Percentiles rank a stretch among this genome's conserved stretches.
Evolutionary conservation across 1,140 invertebrate genomes (phyloP).

Genomic region (Rhopalosiphum maidis): DNA sequence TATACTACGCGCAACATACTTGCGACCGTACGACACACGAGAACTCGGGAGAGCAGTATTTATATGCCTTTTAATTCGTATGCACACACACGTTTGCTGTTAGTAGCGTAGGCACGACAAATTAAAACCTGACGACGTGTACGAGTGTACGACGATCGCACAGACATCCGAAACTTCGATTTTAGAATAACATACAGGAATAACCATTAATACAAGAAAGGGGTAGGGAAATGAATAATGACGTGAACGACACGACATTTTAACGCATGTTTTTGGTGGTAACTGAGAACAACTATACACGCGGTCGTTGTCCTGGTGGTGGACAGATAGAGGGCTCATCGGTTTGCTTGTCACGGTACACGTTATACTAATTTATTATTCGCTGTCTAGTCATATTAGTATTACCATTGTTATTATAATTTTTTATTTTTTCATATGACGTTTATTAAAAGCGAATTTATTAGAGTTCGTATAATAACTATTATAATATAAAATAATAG

Average conservation of each 20-base stretch:
- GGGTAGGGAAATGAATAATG: background rate
- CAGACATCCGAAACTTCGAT: background rate
- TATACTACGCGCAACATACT: background rate
- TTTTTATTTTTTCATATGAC: background rate
- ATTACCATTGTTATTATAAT: background rate
- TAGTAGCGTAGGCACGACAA: background rate
- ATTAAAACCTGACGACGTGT: background rate
- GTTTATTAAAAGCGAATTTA: background rate
- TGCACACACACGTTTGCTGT: background rate
- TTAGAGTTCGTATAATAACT: background rate
- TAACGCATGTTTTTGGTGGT: background rate
- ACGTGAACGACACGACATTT: background rate
- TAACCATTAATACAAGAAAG: background rate
- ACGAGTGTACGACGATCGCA: too few relatives aligned
- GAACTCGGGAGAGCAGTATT: background rate
- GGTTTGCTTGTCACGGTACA: background rate
- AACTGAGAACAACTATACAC: background rate
- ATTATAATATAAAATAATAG: background rate
- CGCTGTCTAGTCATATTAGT: background rate
- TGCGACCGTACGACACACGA: background rate
- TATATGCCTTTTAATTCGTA: background rate
- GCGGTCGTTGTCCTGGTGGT: background rate
- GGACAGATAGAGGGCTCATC: background rate
- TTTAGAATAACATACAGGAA: background rate
- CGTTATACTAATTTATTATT: background rate